Evolutionary conservation across 2,888 invertebrate genomes (phyloP).

Genomic region (Ectemnius continuus): DNA sequence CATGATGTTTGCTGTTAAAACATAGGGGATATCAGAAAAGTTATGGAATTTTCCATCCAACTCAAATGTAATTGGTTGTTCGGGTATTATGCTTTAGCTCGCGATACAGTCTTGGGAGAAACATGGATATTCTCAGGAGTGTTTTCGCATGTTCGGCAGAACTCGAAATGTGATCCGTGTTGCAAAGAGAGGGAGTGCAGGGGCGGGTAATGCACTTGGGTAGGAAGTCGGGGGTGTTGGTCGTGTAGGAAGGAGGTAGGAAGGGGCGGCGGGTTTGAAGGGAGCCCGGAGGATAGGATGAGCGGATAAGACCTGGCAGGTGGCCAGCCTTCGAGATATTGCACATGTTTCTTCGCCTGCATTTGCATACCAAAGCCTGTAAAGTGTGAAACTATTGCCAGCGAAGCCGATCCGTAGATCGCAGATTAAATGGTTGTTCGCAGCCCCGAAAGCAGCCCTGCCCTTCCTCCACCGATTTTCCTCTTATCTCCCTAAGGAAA

Average conservation of each 20-base stretch:
- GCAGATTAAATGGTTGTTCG: slow-evolving; percentile 62
- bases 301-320: slow-evolving; percentile 62
- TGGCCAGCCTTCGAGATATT: slow-evolving; percentile 66
- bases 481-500: background rate
- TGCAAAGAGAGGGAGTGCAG: slow-evolving; percentile 9
- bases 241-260: slow-evolving; percentile 21
- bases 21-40: too few relatives aligned
- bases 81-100: background rate
- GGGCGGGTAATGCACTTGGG: slow-evolving; percentile 33
- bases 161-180: slow-evolving; percentile 41
- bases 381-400: slow-evolving; percentile 75
- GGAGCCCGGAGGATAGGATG: slow-evolving; percentile 19
- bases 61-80: background rate
- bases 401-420: slow-evolving; percentile 66
- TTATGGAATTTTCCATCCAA: background rate
- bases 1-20: background rate
- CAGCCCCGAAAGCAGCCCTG: slow-evolving; percentile 31
- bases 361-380: slow-evolving; percentile 74
- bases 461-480: background rate
- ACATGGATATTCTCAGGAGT: background rate
- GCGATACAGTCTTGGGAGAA: background rate
- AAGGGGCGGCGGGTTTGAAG: slow-evolving; percentile 30
- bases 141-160: slow-evolving; percentile 43
- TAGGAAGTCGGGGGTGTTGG: slow-evolving; percentile 49
- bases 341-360: slow-evolving; percentile 66